Base-by-base conservation (phyloP, 1,140 invertebrate species). In the Trichonephila clavata region DNA sequence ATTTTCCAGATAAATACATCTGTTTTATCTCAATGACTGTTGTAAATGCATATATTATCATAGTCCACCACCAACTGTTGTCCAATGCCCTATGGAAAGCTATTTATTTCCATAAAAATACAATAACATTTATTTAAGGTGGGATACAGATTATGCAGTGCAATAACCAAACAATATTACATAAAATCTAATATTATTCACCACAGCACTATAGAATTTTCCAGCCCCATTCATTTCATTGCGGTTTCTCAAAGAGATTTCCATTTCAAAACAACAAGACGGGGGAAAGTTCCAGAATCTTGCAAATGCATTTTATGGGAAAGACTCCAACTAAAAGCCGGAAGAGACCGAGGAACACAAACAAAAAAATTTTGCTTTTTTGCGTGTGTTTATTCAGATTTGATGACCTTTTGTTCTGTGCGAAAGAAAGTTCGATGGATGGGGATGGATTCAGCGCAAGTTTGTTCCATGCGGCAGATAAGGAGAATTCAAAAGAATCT, bases 391-490 rank as follows among this genome's bases (percentile, higher is more conserved):
- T 77, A 77, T 77, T 77, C 71, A 77, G 71, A 77, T 77, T 27
- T 27, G 68, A 77, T 77, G 68, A 77, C 32, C 71, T 77, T 77
- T 77, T 77, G 71, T 77, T 77, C 71, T 77, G 71, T 77, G 24
- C 13, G 27, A 77, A 50, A 50, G 50, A 27, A 18, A 77, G 27
- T 27, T 77, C 71, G 18, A 77, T 77, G 71, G 71, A 32, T 77
- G 18, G 14, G 71, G 71, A 77, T 77, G 71, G 71, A 77, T 77
- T 77, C 71, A 77, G 27, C 18, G 27, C 27, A 32, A 77, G 71
- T 77, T 77, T 18, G 71, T 77, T 77, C 71, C 27, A 39, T 39
- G 71, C 24, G 71, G 71, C 24, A 77, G 71, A 77, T 77, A 77
- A 77, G 71, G 71, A 27, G 32, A 77, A 77, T 77, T 77, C 71